Percentiles rank a stretch among this genome's conserved stretches.
Evolutionary conservation across 92 coral and sea anemone species (phyloP).

Genomic region (Epizoanthus ramosus): DNA sequence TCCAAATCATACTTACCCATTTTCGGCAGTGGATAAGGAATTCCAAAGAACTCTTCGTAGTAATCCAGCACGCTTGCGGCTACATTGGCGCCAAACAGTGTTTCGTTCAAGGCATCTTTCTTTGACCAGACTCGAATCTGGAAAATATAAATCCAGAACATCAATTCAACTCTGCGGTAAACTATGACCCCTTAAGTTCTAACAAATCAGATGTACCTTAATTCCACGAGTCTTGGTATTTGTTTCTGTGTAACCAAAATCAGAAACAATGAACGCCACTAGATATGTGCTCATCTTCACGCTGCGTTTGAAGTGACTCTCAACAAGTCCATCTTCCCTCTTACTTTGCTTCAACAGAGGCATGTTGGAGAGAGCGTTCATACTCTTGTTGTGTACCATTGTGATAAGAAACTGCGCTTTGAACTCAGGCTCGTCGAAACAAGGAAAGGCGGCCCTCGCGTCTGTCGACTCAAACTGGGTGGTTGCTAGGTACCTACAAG

Average conservation of each 20-base stretch:
- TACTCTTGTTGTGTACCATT: constrained; percentile 62
- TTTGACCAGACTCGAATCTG: constrained; percentile 85
- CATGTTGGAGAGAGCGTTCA: constrained; percentile 83
- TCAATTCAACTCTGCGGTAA: background rate
- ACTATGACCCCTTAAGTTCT: background rate
- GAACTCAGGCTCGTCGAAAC: constrained; percentile 87
- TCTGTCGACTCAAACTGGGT: constrained; percentile 74
- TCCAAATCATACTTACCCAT: constrained; percentile 67
- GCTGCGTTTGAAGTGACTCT: constrained; percentile 64
- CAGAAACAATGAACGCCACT: constrained; percentile 76
- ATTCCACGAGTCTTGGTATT: constrained; percentile 61
- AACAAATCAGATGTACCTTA: no score
- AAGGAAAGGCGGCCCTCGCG: constrained; percentile 86
- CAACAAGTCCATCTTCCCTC: constrained; percentile 62
- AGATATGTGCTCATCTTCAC: constrained; percentile 83
- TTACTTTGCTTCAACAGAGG: constrained; percentile 42
- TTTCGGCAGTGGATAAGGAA: constrained; percentile 75
- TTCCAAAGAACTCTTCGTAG: constrained; percentile 68
- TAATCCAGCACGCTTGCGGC: constrained; percentile 74
- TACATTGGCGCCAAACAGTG: constrained; percentile 70
- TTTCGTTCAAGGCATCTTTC: constrained; percentile 62
- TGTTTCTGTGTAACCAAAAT: constrained; percentile 73
- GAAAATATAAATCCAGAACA: background rate
- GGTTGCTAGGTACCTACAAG: constrained; percentile 65
- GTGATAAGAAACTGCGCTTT: constrained; percentile 70